Conservation (phyloP, 2,113 vertebrate genomes). For the Eolophus roseicapilla region DNA sequence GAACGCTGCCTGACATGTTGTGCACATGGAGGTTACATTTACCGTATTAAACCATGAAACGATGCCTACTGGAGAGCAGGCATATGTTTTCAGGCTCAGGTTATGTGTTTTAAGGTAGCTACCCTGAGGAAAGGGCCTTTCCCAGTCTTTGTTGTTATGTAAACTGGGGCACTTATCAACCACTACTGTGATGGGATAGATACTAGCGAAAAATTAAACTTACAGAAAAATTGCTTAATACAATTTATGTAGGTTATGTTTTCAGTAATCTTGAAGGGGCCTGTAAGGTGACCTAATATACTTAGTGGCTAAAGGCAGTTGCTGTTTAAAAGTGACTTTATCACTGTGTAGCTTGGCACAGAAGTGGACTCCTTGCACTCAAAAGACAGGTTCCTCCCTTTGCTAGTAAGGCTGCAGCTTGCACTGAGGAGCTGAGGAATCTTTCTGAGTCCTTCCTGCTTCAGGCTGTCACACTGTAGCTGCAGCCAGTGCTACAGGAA, state of each 20-base stretch:
- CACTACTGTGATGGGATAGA: background rate
- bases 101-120: background rate
- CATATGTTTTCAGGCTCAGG: background rate
- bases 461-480: background rate
- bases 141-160: background rate
- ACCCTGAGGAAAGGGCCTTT: background rate
- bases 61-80: background rate
- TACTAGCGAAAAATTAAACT: background rate
- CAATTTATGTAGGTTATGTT: background rate
- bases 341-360: rapidly evolving
- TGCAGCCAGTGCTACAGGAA: background rate
- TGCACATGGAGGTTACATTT: background rate
- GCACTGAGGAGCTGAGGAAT: background rate
- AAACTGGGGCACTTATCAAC: background rate
- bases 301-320: background rate
- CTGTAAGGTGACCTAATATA: background rate
- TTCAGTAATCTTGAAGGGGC: background rate
- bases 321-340: background rate
- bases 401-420: background rate
- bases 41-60: background rate
- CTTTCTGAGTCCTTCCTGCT: background rate
- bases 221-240: background rate
- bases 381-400: background rate
- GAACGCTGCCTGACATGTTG: background rate
- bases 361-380: background rate